Evolutionary conservation across 1,140 invertebrate genomes (phyloP), one percentile per base, ranked within the genome.

Genomic region (Megalonaias nervosa): DNA sequence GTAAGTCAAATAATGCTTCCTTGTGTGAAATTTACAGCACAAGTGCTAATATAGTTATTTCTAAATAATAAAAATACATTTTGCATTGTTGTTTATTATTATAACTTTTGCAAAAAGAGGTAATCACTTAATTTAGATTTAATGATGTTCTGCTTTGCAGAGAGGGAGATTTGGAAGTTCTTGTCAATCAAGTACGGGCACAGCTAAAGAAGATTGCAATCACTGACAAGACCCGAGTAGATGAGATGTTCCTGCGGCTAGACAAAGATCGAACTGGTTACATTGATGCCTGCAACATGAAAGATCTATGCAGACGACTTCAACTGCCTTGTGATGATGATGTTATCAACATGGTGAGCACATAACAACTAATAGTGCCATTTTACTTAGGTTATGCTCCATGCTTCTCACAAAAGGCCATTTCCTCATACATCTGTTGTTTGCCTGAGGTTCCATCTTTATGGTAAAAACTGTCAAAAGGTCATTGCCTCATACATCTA

Each of bases 191-290:
- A 77, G 86, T 91, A 1, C 82, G 83, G 64, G 85, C 85, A 65
- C 90, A 91, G 72, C 77, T 91, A 73, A 91, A 91, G 83, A 89
- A 88, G 77, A 87, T 91, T 59, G 88, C 87, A 48, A 90, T 91
- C 70, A 91, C 90, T 26, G 89, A 89, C 77, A 89, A 88, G 70
- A 83, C 84, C 13, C 81, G 89, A 9, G 85, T 91, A 9, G 88
- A 91, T 83, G 87, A 87, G 74, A 89, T 91, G 89, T 91, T 91
- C 84, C 82, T 91, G 14, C 76, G 87, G 17, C 89, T 90, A 71
- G 83, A 91, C 82, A 84, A 79, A 21, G 86, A 91, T 71, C 81
- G 89, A 68, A 86, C 85, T 26, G 90, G 90, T 26, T 90, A 66
- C 75, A 88, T 91, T 74, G 87, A 85, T 75, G 84, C 82, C 57